Evolutionary conservation across 2,888 invertebrate genomes (phyloP), one percentile per base, ranked within the genome.

Genomic region (Caenorhabditis sinica): DNA sequence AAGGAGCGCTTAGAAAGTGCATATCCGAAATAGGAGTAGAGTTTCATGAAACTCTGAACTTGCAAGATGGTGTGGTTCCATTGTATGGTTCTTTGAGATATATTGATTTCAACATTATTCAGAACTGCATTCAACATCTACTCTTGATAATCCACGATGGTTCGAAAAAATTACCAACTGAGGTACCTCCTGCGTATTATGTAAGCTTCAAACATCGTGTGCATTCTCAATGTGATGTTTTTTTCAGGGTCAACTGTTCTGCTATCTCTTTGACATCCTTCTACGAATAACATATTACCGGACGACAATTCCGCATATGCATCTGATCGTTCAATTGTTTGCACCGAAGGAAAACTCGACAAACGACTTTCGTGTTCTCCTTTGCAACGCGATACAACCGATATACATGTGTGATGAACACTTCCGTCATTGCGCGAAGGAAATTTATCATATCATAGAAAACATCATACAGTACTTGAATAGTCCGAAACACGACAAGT

Each of bases 121-220:
- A 82, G 75, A 49, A 40, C 8, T 73, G 40, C 36, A 69, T 83
- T 15, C 74, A 71, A 45, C 63, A 51, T n/a, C 28, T 80, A 30
- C 69, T 83, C 9, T 30, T 43, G 1, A 71, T 79, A 9, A 45
- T 83, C 30, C 58, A 74, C 6, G 83, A 83, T 51, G 83, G 83
- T 4, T 17, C 80, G 43, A 75, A 65, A 33, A 36, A 36, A 2
- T 61, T 30, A 43, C 56, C 11, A 30, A 17, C 17, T 9, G 45
- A 68, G 23, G 11, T 33, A 23, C 68, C 68, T 1, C 17, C 15
- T 6, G 8, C 33, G n/a, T 76, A 58, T 28, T 76, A 53, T 58
- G 71, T 71, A 45, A 63, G 69, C 53, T 6, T 25, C 20, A 4
- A 25, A 11, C 3, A 15, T 6, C 1, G 11, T 9, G 15, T 5